These are phyloP conservation scores for Lydus trimaculatus DNA, from an alignment of 2,888 invertebrate genomes.

Conservation along the genomic window DNA sequence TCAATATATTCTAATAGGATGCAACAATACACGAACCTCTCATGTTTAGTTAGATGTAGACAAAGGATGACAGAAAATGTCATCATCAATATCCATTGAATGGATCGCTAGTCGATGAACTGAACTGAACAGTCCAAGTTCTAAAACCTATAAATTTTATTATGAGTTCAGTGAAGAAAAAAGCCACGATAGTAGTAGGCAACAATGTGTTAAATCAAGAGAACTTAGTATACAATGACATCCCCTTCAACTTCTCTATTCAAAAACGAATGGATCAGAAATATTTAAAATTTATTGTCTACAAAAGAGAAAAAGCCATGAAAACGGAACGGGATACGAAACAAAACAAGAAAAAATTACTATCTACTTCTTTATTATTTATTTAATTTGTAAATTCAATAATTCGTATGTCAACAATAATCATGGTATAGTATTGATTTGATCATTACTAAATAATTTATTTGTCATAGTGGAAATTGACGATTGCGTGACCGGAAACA, in stretches of 20 bases:
- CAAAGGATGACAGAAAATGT: neutral
- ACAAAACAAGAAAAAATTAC: too few species aligned
- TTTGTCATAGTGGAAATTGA: neutral
- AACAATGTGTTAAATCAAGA: constrained; percentile 18
- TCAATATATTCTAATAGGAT: neutral
- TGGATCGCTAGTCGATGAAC: neutral
- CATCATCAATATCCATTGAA: neutral
- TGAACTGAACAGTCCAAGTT: neutral
- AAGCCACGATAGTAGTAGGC: constrained; percentile 14
- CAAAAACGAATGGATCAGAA: constrained; percentile 9
- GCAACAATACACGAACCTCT: neutral
- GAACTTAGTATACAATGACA: constrained; percentile 2
- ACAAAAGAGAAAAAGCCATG: neutral
- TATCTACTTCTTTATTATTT: neutral
- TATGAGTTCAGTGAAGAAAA: constrained; percentile 13
- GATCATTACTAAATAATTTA: neutral
- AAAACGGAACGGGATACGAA: too few species aligned
- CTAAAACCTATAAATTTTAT: constrained; percentile 10
- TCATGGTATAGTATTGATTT: constrained; percentile 5
- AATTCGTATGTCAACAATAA: constrained; percentile 1
- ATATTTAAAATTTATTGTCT: constrained; percentile 11
- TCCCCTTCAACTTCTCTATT: constrained; percentile 11
- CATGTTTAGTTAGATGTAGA: neutral
- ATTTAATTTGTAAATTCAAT: constrained; percentile 4
- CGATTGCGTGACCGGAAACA: neutral